phyloP scores from a whole-genome alignment of 2,888 invertebrate genomes.

The Halocaridina rubra region DNA sequence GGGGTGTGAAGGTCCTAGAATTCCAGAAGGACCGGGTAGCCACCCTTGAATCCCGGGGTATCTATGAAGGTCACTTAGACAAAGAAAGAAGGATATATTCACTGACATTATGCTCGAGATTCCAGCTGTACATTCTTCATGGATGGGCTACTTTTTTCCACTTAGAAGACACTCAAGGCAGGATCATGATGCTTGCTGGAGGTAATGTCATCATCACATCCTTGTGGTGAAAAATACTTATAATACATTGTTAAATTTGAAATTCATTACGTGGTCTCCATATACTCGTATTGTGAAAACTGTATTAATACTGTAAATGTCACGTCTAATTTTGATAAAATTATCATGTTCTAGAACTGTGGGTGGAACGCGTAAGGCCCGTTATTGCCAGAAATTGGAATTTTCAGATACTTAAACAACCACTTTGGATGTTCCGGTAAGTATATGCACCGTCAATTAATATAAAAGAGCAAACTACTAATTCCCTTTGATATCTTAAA shows the following conservation, averaged over 20 bases:
- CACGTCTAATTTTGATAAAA: too few species aligned
- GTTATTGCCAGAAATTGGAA: conserved; percentile 35
- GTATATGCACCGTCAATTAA: too few species aligned
- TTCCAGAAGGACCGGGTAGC: background rate
- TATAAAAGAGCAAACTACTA: too few species aligned
- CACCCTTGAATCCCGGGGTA: background rate
- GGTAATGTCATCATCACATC: too few species aligned
- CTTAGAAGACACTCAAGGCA: background rate
- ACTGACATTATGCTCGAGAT: background rate
- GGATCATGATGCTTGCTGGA: background rate
- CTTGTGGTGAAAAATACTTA: too few species aligned
- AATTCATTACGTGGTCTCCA: too few species aligned
- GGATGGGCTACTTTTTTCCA: background rate
- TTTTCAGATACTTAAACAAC: conserved; percentile 28
- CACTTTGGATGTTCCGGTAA: conserved; percentile 35
- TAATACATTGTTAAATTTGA: too few species aligned
- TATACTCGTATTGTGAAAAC: too few species aligned
- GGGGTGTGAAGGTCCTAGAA: too few species aligned
- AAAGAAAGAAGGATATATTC: background rate
- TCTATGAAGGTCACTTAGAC: background rate
- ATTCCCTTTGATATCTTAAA: too few species aligned
- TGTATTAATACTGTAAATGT: too few species aligned
- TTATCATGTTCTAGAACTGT: conserved; percentile 37
- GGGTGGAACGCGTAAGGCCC: conserved; percentile 36
- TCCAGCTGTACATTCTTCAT: background rate